Evolutionary conservation across 2,888 invertebrate genomes (phyloP), one percentile per base, ranked within the genome.

Genomic region (Pocota personata): DNA sequence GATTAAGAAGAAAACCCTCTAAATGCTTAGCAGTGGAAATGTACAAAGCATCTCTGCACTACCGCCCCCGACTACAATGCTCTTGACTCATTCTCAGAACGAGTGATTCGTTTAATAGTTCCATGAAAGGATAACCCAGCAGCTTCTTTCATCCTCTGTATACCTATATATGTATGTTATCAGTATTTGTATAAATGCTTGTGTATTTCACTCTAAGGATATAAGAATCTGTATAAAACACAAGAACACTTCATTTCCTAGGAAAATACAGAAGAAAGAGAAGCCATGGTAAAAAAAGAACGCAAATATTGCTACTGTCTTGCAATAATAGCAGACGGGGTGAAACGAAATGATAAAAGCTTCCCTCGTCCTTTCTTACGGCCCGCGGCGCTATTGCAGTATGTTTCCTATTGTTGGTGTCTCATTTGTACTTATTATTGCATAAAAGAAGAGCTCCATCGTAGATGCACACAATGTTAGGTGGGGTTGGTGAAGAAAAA

Each of bases 371-470:
- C 66, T 72, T 75, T 60, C 79, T 58, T 62, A 32, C 50, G 69
- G 64, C 84, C 75, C 32, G n/a, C 46, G 66, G 58, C 60, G 10
- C 64, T 67, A 37, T 76, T 66, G 64, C 64, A 71, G 46, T 30
- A 58, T 37, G 50, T 62, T 52, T 37, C 19, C 69, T 32, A 71
- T 76, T 84, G 79, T 75, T 79, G 57, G 24, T 72, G 60, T 19
- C 60, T 76, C 80, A 82, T 86, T 86, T 86, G 76, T 77, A 76
- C 76, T 86, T 80, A 76, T 71, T 76, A 86, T 86, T 86, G 86
- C 72, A 86, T 80, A 86, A 86, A 86, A 76, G 86, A 73, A 80
- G 55, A 77, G 76, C 60, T 77, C 60, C 72, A 43, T 60, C 19
- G 52, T 58, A 73, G 60, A 79, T 80, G 72, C 76, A 50, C 67